phyloP scores from a whole-genome alignment of 2,797 vertebrate species.

The Aphelocoma californica region DNA sequence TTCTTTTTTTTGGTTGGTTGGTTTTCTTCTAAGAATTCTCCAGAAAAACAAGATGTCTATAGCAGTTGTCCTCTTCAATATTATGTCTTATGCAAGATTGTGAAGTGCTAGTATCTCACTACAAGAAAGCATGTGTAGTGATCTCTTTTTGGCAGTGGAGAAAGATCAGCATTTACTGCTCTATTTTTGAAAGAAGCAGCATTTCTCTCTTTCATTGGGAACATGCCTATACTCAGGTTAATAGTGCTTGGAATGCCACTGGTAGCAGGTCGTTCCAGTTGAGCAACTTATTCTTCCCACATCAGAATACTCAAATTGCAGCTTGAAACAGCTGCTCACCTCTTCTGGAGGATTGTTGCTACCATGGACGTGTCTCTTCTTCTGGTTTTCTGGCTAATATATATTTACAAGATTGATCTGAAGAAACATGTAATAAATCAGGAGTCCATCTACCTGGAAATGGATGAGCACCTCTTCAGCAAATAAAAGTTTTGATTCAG shows the following conservation, averaged over 20 bases:
- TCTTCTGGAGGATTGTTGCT: neutral
- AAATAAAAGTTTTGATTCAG: neutral
- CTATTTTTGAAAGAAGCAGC: neutral
- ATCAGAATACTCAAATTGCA: neutral
- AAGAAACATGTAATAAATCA: neutral
- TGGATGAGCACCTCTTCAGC: neutral
- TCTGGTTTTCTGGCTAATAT: neutral
- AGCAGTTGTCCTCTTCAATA: neutral
- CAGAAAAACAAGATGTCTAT: neutral
- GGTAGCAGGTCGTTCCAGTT: neutral
- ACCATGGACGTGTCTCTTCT: neutral
- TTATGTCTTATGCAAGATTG: neutral
- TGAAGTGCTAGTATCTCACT: neutral
- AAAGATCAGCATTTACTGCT: neutral
- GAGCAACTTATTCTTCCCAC: neutral
- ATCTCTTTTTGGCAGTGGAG: neutral
- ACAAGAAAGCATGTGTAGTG: neutral
- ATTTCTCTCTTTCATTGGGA: neutral
- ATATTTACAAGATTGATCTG: neutral
- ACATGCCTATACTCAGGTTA: neutral
- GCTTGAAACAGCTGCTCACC: neutral
- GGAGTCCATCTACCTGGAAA: neutral
- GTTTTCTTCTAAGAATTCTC: neutral
- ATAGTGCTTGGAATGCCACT: neutral
- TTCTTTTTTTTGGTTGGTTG: neutral